Evolutionary conservation across 2,797 vertebrate genomes (phyloP).

Genomic region (Lepilemur ruficaudatus): DNA sequence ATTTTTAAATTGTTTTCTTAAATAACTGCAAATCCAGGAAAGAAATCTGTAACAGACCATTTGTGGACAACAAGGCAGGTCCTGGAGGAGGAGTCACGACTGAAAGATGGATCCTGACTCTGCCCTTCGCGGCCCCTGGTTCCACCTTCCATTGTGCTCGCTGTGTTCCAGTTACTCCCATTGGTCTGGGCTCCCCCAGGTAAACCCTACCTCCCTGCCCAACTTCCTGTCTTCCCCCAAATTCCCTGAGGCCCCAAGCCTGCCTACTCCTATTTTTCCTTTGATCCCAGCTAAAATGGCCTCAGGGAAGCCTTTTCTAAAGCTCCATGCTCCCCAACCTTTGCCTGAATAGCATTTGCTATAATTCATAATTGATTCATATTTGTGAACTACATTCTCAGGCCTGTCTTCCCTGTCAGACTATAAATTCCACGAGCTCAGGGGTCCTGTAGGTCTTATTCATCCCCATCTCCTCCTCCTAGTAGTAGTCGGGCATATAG

Average conservation of each 20-base stretch:
- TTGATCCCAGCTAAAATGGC: not conserved
- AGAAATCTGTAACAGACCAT: not conserved
- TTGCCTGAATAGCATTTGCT: not conserved
- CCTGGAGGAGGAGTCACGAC: not conserved
- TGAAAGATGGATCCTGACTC: not conserved
- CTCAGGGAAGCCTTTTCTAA: not conserved
- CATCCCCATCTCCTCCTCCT: not conserved
- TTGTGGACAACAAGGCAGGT: not conserved
- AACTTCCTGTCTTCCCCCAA: not conserved
- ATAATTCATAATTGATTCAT: not conserved
- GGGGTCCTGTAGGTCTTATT: not conserved
- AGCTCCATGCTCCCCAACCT: not conserved
- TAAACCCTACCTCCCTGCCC: not conserved
- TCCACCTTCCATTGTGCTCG: accelerated
- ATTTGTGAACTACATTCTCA: not conserved
- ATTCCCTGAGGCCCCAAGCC: not conserved
- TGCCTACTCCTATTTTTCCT: not conserved
- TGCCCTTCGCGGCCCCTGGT: not conserved
- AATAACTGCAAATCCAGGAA: conserved; percentile 38
- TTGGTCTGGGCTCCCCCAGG: not conserved
- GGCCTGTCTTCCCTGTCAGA: not conserved
- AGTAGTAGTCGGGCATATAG: not conserved
- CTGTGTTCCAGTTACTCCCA: not conserved
- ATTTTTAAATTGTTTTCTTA: conserved; percentile 1
- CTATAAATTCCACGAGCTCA: not conserved